Percentiles rank a stretch among this genome's conserved stretches.
These are phyloP conservation scores for Halocaridina rubra DNA, from an alignment of 2,888 invertebrate genomes.

Conservation along the genomic window DNA sequence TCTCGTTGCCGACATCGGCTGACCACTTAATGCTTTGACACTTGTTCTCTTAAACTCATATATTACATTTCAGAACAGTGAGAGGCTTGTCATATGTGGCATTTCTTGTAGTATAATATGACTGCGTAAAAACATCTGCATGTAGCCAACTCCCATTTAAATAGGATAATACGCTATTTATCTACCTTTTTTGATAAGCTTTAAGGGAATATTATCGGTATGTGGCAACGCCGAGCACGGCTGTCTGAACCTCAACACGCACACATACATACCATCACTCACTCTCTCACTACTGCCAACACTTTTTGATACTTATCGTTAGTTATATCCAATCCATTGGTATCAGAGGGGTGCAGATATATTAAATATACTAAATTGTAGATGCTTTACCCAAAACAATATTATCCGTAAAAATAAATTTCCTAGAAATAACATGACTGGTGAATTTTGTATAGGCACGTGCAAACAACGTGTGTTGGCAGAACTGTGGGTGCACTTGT, in stretches of 20 bases:
- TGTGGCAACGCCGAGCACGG: conserved; percentile 34
- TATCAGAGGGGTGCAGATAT: no score
- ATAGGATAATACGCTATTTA: background rate
- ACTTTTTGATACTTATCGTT: background rate
- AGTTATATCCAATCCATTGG: background rate
- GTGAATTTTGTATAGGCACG: background rate
- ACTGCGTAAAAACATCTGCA: background rate
- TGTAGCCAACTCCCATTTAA: conserved; percentile 1
- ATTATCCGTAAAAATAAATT: no score
- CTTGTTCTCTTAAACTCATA: no score
- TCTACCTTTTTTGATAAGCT: background rate
- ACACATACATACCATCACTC: conserved; percentile 52
- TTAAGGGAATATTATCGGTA: background rate
- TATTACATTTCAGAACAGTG: no score
- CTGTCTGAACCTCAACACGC: conserved; percentile 43
- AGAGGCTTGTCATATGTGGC: no score
- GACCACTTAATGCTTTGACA: no score
- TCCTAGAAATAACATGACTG: background rate
- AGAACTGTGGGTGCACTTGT: conserved; percentile 40
- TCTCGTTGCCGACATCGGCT: no score
- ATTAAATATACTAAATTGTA: no score
- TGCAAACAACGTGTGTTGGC: conserved; percentile 33
- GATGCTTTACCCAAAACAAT: no score
- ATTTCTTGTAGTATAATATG: no score
- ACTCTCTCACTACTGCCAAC: conserved; percentile 25